Evolutionary conservation across 2,888 invertebrate species (phyloP), one percentile per base, ranked within the genome.

Genomic region (Yponomeuta plumbellus): DNA sequence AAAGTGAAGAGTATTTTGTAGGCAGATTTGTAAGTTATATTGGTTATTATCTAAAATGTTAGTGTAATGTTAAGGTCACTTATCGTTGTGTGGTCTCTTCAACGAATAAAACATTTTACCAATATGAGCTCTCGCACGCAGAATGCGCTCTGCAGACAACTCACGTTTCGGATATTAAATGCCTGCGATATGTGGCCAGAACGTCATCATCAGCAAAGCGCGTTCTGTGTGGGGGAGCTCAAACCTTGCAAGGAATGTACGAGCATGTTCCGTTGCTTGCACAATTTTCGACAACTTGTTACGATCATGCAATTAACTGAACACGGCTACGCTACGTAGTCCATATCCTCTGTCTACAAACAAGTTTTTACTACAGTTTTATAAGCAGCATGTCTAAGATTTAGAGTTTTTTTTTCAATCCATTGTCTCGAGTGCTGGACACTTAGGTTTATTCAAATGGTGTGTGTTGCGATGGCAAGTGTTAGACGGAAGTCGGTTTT

Each of bases 351-450:
- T 59, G 59, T 59, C 11, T 22, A 59, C 22, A 59, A 59, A 22
- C 13, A 59, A 59, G 59, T 59, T 59, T 59, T 13, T 23, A 21
- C 21, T 13, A 21, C 11, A 13, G 59, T 8, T 59, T 21, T 59
- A 22, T 21, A 13, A 59, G 1, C 21, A 59, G 59, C n/a, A 59
- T 59, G 59, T 21, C 23, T 10, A 59, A 6, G 23, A 23, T 23
- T 20, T 52, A 21, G 20, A 6, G 58, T 13, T 59, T 13, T 21
- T 59, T 21, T 20, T n/a, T 58, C 21, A 2, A 59, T 21, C 59
- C 59, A 52, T 52, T 52, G 59, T 21, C 34, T 39, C 62, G 39
- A 26, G 62, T 40, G 39, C 62, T 62, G 39, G 62, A 59, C 59
- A 59, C 59, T 59, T 58, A 22, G 22, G 58, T 58, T 10, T 58